Evolutionary conservation across 2,113 vertebrate species (phyloP).

Genomic region (Ictalurus furcatus): DNA sequence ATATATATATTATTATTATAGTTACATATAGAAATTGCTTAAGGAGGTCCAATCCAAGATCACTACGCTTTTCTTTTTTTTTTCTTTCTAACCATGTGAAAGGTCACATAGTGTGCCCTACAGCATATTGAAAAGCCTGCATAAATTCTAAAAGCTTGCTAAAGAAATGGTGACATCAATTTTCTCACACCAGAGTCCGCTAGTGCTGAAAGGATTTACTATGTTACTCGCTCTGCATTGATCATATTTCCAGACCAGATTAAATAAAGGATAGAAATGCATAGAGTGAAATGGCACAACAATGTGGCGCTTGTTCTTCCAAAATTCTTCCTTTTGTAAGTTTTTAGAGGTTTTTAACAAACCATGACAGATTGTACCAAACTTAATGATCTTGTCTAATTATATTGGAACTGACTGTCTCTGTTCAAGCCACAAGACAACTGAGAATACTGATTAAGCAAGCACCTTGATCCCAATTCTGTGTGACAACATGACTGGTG

Average conservation of each 20-base stretch:
- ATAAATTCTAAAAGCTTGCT: not conserved
- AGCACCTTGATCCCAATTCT: not conserved
- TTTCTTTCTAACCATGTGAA: not conserved
- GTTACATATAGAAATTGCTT: not conserved
- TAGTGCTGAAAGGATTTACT: not conserved
- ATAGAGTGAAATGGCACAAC: not conserved
- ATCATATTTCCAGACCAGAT: slow-evolving; percentile 23
- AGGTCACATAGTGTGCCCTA: not conserved
- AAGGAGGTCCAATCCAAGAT: not conserved
- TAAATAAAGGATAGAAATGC: not conserved
- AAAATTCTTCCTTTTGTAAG: not conserved
- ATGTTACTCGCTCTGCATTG: not conserved
- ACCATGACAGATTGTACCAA: not conserved
- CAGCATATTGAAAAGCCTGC: not conserved
- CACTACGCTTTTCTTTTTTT: too few species aligned
- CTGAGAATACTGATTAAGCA: not conserved
- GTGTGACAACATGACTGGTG: not conserved
- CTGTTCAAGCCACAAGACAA: not conserved
- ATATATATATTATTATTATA: not conserved
- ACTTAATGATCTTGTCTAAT: slow-evolving; percentile 3
- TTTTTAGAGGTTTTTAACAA: not conserved
- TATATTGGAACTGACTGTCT: not conserved
- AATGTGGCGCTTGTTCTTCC: not conserved
- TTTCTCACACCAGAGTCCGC: not conserved
- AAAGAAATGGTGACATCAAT: slow-evolving; percentile 21